Evolutionary conservation across 2,888 invertebrate genomes (phyloP).

Genomic region (Cinara cedri): DNA sequence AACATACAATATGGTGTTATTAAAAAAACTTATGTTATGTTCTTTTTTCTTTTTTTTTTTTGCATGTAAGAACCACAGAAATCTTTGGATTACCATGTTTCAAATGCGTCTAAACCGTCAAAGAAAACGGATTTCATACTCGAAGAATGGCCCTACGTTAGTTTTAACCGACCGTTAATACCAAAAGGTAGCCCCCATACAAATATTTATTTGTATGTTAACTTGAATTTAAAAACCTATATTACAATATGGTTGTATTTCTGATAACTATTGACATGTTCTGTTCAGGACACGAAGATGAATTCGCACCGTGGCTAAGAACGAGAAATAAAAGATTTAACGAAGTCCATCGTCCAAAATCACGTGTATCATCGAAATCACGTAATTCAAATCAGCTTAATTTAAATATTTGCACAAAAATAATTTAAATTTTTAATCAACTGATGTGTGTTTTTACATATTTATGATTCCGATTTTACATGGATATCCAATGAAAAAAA

Average conservation of each 20-base stretch:
- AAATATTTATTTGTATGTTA: neutral
- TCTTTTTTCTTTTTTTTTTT: neutral
- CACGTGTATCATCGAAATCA: neutral
- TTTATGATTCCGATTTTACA: too few relatives aligned
- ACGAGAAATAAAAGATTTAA: neutral
- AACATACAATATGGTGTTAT: too few relatives aligned
- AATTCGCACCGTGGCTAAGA: conserved; percentile 20
- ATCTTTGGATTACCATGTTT: neutral
- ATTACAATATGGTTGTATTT: neutral
- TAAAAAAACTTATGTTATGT: too few relatives aligned
- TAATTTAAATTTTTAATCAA: too few relatives aligned
- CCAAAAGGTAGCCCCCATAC: neutral
- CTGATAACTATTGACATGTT: neutral
- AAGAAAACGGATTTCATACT: conserved; percentile 28
- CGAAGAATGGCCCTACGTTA: conserved; percentile 15
- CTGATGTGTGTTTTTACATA: too few relatives aligned
- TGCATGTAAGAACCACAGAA: neutral
- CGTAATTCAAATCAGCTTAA: neutral
- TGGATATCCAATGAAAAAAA: too few relatives aligned
- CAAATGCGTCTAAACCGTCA: conserved; percentile 4
- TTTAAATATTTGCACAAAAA: too few relatives aligned
- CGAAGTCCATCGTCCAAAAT: neutral
- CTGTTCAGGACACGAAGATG: neutral
- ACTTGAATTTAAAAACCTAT: neutral
- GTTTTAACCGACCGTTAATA: neutral